Conservation (phyloP, 2,797 vertebrate species). For the Argentina silus region DNA sequence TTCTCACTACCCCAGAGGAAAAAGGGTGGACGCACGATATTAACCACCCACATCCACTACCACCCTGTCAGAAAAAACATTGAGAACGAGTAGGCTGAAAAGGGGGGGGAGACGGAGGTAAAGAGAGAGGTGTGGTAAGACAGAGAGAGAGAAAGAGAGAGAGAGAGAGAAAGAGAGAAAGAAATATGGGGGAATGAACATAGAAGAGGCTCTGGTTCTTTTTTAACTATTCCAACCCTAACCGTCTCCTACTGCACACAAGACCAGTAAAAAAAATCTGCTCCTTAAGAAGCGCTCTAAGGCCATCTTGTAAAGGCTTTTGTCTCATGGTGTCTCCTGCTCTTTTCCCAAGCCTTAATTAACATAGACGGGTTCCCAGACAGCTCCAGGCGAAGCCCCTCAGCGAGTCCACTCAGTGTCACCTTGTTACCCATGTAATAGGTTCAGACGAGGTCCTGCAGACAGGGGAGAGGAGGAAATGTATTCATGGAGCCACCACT, state of each 20-base stretch:
- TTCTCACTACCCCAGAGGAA: neutral
- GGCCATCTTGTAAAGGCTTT: conserved; percentile 30
- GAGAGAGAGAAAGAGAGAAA: neutral
- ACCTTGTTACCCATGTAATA: conserved; percentile 70
- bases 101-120: neutral
- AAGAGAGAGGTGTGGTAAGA: neutral
- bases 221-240: no score
- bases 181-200: neutral
- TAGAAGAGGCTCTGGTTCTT: neutral
- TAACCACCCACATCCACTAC: neutral
- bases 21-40: neutral
- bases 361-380: conserved; percentile 68
- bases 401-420: conserved; percentile 63
- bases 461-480: neutral
- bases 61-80: neutral
- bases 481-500: neutral
- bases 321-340: conserved; percentile 17
- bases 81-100: neutral
- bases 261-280: neutral
- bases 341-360: conserved; percentile 61
- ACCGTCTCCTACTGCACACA: neutral
- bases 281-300: neutral
- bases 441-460: conserved; percentile 64
- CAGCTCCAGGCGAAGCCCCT: conserved; percentile 60
- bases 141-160: neutral